Percentiles rank a stretch among this genome's conserved stretches.
Conservation (phyloP, 2,888 invertebrate genomes). For the Acronicta alni region DNA sequence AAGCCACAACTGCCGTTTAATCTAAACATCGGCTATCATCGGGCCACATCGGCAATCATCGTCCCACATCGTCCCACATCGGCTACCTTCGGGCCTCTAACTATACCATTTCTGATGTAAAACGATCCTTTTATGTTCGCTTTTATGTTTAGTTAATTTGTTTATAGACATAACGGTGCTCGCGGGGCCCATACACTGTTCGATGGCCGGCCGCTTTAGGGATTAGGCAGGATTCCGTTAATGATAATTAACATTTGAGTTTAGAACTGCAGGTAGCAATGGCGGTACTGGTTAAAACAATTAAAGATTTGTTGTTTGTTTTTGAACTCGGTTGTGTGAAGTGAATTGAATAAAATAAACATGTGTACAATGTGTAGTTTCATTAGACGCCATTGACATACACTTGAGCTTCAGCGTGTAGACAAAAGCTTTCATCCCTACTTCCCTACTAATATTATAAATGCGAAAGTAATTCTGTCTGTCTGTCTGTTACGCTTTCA, state of each 20-base stretch:
- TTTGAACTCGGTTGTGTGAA: conserved; percentile 26
- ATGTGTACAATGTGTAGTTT: too few relatives aligned
- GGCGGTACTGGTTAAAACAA: conserved; percentile 31
- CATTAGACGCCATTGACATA: too few relatives aligned
- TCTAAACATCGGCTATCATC: conserved; percentile 42
- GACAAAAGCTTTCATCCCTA: too few relatives aligned
- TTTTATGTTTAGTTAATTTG: conserved; percentile 66
- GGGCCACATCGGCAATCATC: conserved; percentile 32
- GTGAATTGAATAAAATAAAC: not conserved
- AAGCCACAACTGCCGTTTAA: conserved; percentile 21
- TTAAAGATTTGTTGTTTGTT: conserved; percentile 42
- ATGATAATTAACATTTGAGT: conserved; percentile 48
- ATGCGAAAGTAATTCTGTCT: too few relatives aligned
- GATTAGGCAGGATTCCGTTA: conserved; percentile 47
- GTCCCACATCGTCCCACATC: conserved; percentile 30
- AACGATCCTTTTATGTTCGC: conserved; percentile 48
- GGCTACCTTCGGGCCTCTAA: conserved; percentile 29
- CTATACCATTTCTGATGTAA: conserved; percentile 44
- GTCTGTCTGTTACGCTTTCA: too few relatives aligned
- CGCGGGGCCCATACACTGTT: conserved; percentile 40
- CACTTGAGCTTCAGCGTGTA: too few relatives aligned
- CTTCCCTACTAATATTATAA: too few relatives aligned
- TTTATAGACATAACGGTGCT: conserved; percentile 58
- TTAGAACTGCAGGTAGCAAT: conserved; percentile 26
- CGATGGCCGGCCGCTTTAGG: conserved; percentile 23